Conservation (phyloP, 2,797 vertebrate species). For the Enteromius argenteus region DNA sequence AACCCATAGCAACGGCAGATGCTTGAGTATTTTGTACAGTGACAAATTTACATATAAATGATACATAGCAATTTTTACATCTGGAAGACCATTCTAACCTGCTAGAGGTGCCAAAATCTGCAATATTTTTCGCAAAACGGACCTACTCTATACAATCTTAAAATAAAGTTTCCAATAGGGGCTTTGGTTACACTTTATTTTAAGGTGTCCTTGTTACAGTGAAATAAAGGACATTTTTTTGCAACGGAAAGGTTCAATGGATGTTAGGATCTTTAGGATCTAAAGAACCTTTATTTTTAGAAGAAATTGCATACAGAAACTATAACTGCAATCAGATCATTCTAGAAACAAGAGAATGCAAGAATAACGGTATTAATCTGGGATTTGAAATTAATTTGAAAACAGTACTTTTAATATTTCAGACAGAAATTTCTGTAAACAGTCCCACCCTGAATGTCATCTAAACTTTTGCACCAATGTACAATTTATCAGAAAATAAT, state of each 20-base stretch:
- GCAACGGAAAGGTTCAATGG: neutral
- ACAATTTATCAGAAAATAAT: slow-evolving; percentile 34
- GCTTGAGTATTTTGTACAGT: neutral
- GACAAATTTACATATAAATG: neutral
- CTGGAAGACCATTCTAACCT: neutral
- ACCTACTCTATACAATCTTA: neutral
- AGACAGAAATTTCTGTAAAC: neutral
- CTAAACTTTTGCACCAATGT: neutral
- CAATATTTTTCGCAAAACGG: neutral
- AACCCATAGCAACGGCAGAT: slow-evolving; percentile 11
- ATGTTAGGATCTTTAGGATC: neutral
- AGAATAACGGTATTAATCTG: neutral
- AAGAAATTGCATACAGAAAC: neutral
- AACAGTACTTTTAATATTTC: neutral
- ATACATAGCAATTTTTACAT: neutral
- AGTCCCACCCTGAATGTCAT: slow-evolving; percentile 17
- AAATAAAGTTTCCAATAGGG: neutral
- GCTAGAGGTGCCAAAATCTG: neutral
- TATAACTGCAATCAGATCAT: neutral
- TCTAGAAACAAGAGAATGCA: neutral
- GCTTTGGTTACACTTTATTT: neutral
- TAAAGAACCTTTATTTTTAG: neutral
- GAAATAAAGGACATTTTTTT: neutral
- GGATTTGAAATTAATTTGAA: neutral
- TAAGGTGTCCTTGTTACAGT: neutral